Conservation (phyloP, 2,888 invertebrate species). For the Eristalinus sepulchralis region DNA sequence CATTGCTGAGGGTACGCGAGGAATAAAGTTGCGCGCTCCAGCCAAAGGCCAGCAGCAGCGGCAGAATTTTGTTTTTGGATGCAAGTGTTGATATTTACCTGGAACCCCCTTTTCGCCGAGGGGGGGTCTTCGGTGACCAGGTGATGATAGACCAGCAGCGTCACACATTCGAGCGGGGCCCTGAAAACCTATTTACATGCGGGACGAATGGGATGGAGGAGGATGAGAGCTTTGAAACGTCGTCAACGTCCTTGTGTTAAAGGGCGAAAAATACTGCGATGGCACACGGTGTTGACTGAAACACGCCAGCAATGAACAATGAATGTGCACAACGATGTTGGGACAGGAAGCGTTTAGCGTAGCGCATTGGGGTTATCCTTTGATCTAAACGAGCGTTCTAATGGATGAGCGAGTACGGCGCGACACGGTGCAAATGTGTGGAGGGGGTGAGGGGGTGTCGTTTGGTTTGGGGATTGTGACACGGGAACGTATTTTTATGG, state of each 20-base stretch:
- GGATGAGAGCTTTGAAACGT: neutral
- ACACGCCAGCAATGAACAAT: slow-evolving; percentile 62
- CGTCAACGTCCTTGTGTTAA: neutral
- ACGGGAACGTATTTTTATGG: neutral
- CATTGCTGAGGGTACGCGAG: neutral
- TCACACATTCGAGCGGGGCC: slow-evolving; percentile 45
- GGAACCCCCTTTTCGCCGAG: neutral
- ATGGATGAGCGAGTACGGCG: slow-evolving; percentile 53
- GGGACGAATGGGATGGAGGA: neutral
- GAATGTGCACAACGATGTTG: slow-evolving; percentile 58
- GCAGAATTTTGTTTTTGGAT: slow-evolving; percentile 48
- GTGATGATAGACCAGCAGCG: slow-evolving; percentile 57
- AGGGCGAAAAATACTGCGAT: slow-evolving; percentile 21
- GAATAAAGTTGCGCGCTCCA: slow-evolving; percentile 30
- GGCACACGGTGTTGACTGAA: slow-evolving; percentile 50
- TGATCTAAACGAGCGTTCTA: slow-evolving; percentile 67
- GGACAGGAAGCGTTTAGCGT: slow-evolving; percentile 61
- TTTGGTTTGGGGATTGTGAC: neutral
- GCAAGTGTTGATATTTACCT: slow-evolving; percentile 63
- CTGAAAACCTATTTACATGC: slow-evolving; percentile 36
- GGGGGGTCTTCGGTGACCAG: neutral
- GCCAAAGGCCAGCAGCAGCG: neutral
- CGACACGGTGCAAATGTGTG: neutral
- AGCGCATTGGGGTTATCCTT: slow-evolving; percentile 67
- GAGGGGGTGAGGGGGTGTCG: neutral